Evolutionary conservation across 2,113 vertebrate species (phyloP).

Genomic region (Sebastes schlegelii): DNA sequence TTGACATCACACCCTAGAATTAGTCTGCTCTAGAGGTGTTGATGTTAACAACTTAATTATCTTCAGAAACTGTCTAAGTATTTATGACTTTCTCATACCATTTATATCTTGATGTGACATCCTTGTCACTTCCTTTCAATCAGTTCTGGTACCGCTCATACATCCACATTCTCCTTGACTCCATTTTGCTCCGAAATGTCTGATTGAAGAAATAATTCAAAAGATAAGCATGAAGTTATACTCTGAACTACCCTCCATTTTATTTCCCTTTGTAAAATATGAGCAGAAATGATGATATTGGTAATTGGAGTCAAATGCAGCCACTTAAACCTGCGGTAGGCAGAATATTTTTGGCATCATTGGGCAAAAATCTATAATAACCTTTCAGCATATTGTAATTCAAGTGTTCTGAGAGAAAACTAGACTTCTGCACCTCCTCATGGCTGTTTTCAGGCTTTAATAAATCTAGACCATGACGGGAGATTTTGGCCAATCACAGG

Average conservation of each 20-base stretch:
- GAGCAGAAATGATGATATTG: neutral
- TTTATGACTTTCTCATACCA: neutral
- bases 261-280: neutral
- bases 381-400: no score
- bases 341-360: no score
- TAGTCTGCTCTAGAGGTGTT: constrained; percentile 17
- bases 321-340: neutral
- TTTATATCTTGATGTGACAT: constrained; percentile 24
- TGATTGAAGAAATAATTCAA: neutral
- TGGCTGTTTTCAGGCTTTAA: no score
- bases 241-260: neutral
- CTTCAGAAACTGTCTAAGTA: neutral
- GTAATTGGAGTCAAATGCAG: constrained; percentile 9
- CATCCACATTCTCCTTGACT: constrained; percentile 1
- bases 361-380: no score
- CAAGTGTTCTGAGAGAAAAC: no score
- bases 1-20: constrained; percentile 41
- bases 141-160: neutral
- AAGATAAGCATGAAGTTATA: constrained; percentile 6
- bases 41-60: constrained; percentile 21
- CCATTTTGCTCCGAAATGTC: neutral
- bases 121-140: constrained; percentile 20
- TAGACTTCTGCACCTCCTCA: no score
- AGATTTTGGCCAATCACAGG: no score
- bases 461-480: no score